These are phyloP conservation scores for human DNA, from an alignment of 2,113 vertebrate species.

Conservation along the genomic window DNA sequence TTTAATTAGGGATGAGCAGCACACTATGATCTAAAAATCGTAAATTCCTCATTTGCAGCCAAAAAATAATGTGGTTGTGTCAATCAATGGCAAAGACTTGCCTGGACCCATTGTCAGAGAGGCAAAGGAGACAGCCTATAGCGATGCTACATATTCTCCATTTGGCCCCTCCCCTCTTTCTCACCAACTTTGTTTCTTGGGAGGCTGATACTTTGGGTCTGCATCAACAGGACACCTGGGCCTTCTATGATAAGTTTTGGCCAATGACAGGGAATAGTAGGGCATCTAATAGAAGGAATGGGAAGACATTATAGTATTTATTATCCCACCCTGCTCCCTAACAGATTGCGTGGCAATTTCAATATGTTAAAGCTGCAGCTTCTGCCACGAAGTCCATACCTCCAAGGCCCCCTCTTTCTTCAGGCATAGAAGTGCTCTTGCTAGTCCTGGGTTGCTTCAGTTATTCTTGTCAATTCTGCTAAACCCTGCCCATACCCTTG, in stretches of 20 bases:
- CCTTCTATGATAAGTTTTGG: background rate
- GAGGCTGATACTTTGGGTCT: background rate
- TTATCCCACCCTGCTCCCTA: background rate
- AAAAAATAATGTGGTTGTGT: background rate
- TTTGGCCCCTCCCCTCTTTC: background rate
- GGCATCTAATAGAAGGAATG: background rate
- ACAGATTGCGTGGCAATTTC: background rate
- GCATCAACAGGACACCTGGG: no score
- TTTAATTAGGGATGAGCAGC: background rate
- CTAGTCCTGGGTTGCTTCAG: background rate
- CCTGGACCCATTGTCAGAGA: background rate
- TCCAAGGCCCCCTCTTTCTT: background rate
- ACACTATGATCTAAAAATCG: background rate
- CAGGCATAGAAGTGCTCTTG: background rate
- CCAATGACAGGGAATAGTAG: background rate
- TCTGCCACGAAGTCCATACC: background rate
- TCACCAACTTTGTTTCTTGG: background rate
- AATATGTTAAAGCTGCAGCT: background rate
- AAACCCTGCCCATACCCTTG: background rate
- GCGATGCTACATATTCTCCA: fast-evolving
- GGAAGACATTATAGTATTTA: background rate
- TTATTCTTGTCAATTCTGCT: background rate
- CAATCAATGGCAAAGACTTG: background rate
- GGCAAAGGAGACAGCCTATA: background rate
- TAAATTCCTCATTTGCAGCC: background rate